These are phyloP conservation scores for Brienomyrus longianalis DNA, from an alignment of 2,113 vertebrate genomes.

Conservation along the genomic window DNA sequence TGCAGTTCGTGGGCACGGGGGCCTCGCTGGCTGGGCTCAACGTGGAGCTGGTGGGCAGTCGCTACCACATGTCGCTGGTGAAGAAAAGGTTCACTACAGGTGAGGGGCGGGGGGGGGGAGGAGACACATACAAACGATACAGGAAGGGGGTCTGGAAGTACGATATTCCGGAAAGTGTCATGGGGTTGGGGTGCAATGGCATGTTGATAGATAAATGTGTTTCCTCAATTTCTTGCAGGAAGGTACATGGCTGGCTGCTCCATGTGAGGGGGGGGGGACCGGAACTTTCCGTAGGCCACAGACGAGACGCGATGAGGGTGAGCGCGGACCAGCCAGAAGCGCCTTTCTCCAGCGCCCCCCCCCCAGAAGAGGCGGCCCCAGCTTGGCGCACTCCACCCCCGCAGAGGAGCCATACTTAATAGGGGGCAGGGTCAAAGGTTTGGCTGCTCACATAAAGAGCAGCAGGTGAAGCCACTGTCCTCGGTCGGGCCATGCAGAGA, in stretches of 20 bases:
- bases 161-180: not conserved
- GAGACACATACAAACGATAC: slow-evolving; percentile 30
- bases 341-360: not conserved
- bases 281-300: not conserved
- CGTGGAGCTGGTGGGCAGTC: slow-evolving; percentile 77
- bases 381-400: not conserved
- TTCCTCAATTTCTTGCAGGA: slow-evolving; percentile 40
- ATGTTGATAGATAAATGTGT: not conserved
- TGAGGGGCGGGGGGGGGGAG: no score
- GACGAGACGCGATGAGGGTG: not conserved
- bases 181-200: not conserved
- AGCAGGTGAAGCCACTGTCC: not conserved
- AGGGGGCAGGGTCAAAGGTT: slow-evolving; percentile 1
- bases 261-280: slow-evolving; percentile 41
- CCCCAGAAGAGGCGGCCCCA: not conserved
- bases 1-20: slow-evolving; percentile 88
- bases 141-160: not conserved
- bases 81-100: slow-evolving; percentile 94
- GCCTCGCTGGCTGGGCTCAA: slow-evolving; percentile 77
- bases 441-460: not conserved
- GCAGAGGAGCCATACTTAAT: slow-evolving; percentile 40
- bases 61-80: slow-evolving; percentile 89
- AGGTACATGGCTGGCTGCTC: slow-evolving; percentile 68
- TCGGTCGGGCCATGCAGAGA: not conserved
- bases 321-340: not conserved